Evolutionary conservation across 2,797 vertebrate species (phyloP), one percentile per base, ranked within the genome.

Genomic region (Oryzias sinensis): DNA sequence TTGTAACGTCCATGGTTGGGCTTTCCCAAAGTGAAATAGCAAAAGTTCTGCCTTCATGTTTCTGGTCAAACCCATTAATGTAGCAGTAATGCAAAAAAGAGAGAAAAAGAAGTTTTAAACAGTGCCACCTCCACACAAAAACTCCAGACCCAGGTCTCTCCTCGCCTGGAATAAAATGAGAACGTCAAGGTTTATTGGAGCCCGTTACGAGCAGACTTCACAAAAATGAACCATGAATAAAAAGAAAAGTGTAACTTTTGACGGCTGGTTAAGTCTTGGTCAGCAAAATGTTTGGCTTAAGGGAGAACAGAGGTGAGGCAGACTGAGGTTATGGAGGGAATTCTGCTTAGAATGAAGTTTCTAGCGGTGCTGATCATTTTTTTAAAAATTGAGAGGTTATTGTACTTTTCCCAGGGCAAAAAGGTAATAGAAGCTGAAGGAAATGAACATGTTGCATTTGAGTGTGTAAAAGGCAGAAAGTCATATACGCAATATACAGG

Each of bases 271-370:
- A 49, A 61, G 64, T 62, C 79, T 77, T 40, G 68, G 74, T 85
- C 83, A 85, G 83, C 79, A 83, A 68, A 76, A 72, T 73, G 67
- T 75, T 78, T 76, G 67, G 70, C 80, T 70, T 47, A 20, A 56
- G 81, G 71, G 76, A 73, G 63, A 43, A 16, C 4, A 29, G 25
- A 9, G 48, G 25, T n/a, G 48, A 49, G 48, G 25, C 15, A 29
- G 48, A 11, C 7, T 1, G 45, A 55, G 59, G 25, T 58, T 49
- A 29, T 18, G 33, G 24, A 56, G 61, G 62, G 64, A 72, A 70
- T 77, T 80, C 22, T 82, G 84, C 84, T 77, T 84, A 69, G 68
- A 70, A 65, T 77, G 76, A 72, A 52, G 15, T 80, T 86, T 82
- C 68, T 56, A 72, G 57, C 75, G 60, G 74, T 70, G 63, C 77